These are phyloP conservation scores for Lathamus discolor DNA, from an alignment of 2,113 vertebrate species.

Conservation along the genomic window DNA sequence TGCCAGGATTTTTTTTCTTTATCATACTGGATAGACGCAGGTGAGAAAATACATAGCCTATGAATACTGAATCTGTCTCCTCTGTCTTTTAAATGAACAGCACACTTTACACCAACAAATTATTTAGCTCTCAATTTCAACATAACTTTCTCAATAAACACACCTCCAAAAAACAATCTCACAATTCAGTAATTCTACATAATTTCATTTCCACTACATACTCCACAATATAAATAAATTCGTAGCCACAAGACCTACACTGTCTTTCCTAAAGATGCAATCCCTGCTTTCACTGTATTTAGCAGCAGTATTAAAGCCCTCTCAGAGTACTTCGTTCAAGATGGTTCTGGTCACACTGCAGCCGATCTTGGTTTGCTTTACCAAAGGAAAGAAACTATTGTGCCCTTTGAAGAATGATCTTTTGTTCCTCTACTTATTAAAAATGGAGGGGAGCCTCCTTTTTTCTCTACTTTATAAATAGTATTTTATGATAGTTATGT, in stretches of 20 bases:
- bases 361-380: neutral
- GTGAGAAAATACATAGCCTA: neutral
- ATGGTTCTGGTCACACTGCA: neutral
- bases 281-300: neutral
- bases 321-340: neutral
- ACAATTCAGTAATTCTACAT: neutral
- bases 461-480: neutral
- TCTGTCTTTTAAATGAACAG: neutral
- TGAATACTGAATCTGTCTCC: neutral
- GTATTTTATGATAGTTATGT: neutral
- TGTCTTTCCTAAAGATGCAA: neutral
- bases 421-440: neutral
- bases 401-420: neutral
- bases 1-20: neutral
- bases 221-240: neutral
- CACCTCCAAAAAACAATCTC: neutral
- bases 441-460: neutral
- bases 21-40: rapidly evolving
- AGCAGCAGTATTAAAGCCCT: neutral
- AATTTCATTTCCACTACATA: neutral
- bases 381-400: neutral
- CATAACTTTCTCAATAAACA: neutral
- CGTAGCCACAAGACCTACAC: neutral
- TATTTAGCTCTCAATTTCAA: neutral
- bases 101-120: neutral